Conservation (phyloP, 2,888 invertebrate genomes). For the Sarcophaga carnaria region DNA sequence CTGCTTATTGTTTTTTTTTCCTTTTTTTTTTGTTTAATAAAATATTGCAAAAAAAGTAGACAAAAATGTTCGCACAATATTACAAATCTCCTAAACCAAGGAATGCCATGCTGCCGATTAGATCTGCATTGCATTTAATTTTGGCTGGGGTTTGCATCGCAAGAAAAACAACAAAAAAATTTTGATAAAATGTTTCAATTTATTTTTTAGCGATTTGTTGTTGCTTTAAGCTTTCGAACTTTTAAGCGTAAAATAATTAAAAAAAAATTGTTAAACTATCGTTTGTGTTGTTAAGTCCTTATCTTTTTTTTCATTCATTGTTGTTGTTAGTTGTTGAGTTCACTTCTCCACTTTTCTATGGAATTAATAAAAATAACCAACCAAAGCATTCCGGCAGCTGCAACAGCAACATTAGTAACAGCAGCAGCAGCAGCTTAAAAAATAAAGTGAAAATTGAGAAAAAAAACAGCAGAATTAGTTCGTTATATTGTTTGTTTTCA, state of each 20-base stretch:
- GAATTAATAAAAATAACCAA: not conserved
- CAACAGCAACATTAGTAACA: not conserved
- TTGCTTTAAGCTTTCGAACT: slow-evolving; percentile 57
- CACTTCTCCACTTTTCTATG: not conserved
- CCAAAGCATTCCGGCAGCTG: not conserved
- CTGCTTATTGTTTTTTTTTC: slow-evolving; percentile 6
- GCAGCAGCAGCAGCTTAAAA: slow-evolving; percentile 2
- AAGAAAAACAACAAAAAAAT: slow-evolving; percentile 21
- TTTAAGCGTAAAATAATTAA: slow-evolving; percentile 62
- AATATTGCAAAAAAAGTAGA: not conserved
- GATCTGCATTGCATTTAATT: slow-evolving; percentile 18
- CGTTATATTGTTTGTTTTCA: too few species aligned
- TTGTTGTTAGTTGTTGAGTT: too few species aligned
- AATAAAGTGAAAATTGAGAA: slow-evolving; percentile 35
- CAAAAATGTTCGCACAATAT: not conserved
- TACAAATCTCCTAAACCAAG: too few species aligned
- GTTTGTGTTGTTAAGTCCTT: slow-evolving; percentile 27
- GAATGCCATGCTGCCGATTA: not conserved
- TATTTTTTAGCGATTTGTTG: slow-evolving; percentile 45
- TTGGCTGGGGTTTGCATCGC: slow-evolving; percentile 31
- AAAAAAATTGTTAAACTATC: slow-evolving; percentile 53
- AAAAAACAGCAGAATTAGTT: slow-evolving; percentile 4
- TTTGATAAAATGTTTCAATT: not conserved
- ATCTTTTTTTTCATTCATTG: not conserved
- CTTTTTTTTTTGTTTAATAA: not conserved